A percentile compares a stretch with the other conserved stretches of the same genome.
Evolutionary conservation across 2,113 vertebrate genomes (phyloP).

Genomic region (Rafetus swinhoei): DNA sequence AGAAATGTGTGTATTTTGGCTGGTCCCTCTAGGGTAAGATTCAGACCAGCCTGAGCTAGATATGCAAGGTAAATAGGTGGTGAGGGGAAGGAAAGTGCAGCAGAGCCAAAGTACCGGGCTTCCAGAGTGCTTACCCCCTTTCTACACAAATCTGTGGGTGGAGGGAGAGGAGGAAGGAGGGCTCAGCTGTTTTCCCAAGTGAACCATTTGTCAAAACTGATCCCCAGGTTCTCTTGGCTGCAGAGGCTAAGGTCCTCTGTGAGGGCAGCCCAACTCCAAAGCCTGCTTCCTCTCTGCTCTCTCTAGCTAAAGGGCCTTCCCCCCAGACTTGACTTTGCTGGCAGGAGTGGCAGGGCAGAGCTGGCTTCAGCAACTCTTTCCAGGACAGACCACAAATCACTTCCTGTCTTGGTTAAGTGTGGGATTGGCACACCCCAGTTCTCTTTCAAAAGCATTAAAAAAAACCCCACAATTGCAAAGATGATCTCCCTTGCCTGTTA

Average conservation of each 20-base stretch:
- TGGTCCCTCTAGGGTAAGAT: neutral
- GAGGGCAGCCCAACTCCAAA: neutral
- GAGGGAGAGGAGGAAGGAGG: no score
- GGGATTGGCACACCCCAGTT: neutral
- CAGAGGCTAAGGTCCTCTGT: neutral
- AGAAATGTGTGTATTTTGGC: neutral
- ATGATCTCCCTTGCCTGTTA: neutral
- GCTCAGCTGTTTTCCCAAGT: no score
- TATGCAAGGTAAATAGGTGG: neutral
- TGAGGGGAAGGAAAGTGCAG: neutral
- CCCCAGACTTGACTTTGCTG: neutral
- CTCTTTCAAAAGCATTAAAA: no score
- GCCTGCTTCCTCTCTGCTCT: neutral
- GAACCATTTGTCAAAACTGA: no score
- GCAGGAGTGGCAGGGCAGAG: neutral
- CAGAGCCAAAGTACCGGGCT: neutral
- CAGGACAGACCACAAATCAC: neutral
- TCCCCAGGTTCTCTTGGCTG: neutral
- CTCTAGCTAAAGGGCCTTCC: neutral
- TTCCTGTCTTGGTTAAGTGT: neutral
- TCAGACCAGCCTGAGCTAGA: neutral
- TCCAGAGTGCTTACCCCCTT: no score
- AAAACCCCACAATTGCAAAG: neutral
- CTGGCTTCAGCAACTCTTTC: neutral
- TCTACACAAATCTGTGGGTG: no score